phyloP scores from a whole-genome alignment of 2,888 invertebrate genomes.

The Platycnemis pennipes region DNA sequence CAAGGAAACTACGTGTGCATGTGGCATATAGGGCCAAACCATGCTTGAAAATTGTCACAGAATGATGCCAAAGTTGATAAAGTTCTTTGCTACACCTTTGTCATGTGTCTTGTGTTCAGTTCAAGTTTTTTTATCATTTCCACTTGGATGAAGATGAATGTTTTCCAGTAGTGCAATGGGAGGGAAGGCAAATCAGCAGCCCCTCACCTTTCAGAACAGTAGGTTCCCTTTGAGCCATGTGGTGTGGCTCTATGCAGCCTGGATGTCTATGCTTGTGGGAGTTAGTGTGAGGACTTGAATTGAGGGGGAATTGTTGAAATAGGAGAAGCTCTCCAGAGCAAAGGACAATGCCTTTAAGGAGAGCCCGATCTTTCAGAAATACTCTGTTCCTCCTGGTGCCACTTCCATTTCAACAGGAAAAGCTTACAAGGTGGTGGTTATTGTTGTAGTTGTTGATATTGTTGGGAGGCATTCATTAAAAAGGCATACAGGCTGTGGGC shows the following conservation, averaged over 20 bases:
- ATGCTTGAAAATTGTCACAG: slow-evolving; percentile 47
- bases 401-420: not conserved
- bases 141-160: slow-evolving; percentile 38
- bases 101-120: slow-evolving; percentile 58
- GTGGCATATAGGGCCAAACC: not conserved
- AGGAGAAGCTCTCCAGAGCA: not conserved
- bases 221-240: not conserved
- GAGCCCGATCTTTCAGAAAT: not conserved
- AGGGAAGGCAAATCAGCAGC: not conserved
- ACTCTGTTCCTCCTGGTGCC: not conserved
- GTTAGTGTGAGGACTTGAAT: not conserved
- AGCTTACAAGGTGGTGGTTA: not conserved
- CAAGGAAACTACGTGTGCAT: not conserved
- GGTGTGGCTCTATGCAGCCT: not conserved
- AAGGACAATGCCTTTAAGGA: not conserved
- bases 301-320: not conserved
- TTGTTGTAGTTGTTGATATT: slow-evolving; percentile 31
- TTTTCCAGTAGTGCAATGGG: slow-evolving; percentile 33
- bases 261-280: not conserved
- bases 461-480: slow-evolving; percentile 1
- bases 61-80: slow-evolving; percentile 44
- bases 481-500: slow-evolving; percentile 7
- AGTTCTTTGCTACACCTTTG: slow-evolving; percentile 42
- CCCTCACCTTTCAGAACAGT: not conserved
- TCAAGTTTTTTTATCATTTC: slow-evolving; percentile 42